Base-by-base conservation (phyloP, 1,140 invertebrate species). In the Dysdera silvatica region DNA sequence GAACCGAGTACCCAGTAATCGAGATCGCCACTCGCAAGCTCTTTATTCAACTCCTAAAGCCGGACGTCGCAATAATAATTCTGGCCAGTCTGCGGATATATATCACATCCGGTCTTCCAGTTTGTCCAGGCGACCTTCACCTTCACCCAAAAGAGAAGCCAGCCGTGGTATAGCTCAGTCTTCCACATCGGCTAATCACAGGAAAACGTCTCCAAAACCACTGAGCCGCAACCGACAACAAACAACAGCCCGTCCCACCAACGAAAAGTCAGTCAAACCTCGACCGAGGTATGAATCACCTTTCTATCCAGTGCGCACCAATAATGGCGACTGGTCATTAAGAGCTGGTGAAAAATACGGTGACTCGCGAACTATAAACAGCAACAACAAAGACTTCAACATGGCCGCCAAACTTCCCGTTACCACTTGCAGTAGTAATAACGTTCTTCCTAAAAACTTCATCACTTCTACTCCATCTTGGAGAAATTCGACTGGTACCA, bases 201-300 rank as follows among this genome's bases (percentile, higher is more conserved):
- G n/a, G n/a, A n/a, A n/a, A n/a, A n/a, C n/a, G n/a, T n/a, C n/a
- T n/a, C n/a, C n/a, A n/a, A n/a, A n/a, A n/a, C n/a, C n/a, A n/a
- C n/a, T n/a, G n/a, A n/a, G n/a, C n/a, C n/a, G n/a, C n/a, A n/a
- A n/a, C n/a, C n/a, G n/a, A n/a, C n/a, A n/a, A n/a, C n/a, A n/a
- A n/a, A n/a, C n/a, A n/a, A n/a, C n/a, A n/a, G n/a, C n/a, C n/a
- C n/a, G n/a, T n/a, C n/a, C n/a, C n/a, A n/a, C 54, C 23, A 7
- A n/a, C 14, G 54, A 43, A 2, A 40, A 56, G 20, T 28, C n/a
- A 29, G 54, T 56, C 40, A 56, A 56, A 40, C 41, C 45, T 14
- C 52, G 58, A 51, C 58, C 58, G 18, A 61, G 58, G 58, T 56
- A 62, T 29, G 61, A 62, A 55, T 55, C 61, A 7, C 32, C 61